Base-by-base conservation (phyloP, 1,140 invertebrate species). In the Campoletis sonorensis region DNA sequence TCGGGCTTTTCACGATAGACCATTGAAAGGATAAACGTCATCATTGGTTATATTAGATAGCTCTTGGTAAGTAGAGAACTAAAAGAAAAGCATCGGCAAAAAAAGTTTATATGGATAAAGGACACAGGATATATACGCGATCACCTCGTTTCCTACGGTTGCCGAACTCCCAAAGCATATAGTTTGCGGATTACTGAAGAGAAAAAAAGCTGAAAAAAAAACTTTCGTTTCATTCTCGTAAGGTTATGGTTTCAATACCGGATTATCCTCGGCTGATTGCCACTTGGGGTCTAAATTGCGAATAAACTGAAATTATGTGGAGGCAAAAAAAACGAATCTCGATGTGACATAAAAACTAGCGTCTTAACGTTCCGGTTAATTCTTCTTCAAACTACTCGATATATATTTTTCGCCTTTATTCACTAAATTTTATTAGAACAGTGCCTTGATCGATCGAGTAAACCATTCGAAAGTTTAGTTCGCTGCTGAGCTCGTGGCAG, bases 31-130 rank as follows among this genome's bases (percentile, higher is more conserved):
- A 33, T 18, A 64, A 64, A 64, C 27, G 30, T 33, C 27, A 4
- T 70, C n/a, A n/a, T 70, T 70, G 67, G 27, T 70, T 33, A 70
- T 33, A 33, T 70, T 33, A 21, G 26, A 70, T 70, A 70, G 67
- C 67, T 37, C 30, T 33, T 18, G 30, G 67, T 33, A 21, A 33
- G 30, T 70, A 70, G 27, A 15, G 27, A 30, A n/a, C 13, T 4
- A 33, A 70, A 70, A 33, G 30, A 70, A 70, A n/a, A 11, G 23
- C 23, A 26, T 70, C 21, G 5, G 54, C 16, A 33, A 27, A 21
- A 67, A 70, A 70, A 30, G 30, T 70, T 70, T 18, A 11, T 26
- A 58, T 1, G 67, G n/a, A 64, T 64, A 26, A 64, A 26, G 61
- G 23, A 27, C 23, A 27, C 61, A 64, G 1, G 23, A 1, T 64